A percentile compares a stretch with the other conserved stretches of the same genome.
phyloP scores from a whole-genome alignment of 2,113 vertebrate genomes.

The Poeciliopsis prolifica region DNA sequence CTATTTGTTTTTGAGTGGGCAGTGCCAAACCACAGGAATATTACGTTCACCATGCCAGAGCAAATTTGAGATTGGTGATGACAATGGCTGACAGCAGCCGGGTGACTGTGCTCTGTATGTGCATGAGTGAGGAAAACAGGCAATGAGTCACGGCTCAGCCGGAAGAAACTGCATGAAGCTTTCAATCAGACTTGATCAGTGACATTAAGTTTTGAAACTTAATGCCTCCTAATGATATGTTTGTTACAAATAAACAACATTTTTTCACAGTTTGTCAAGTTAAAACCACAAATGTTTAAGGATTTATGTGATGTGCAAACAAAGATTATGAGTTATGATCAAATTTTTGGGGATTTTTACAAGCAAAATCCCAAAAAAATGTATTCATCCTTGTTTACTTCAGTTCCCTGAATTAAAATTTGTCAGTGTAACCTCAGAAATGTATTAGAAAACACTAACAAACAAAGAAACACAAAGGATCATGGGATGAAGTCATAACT shows the following conservation, averaged over 20 bases:
- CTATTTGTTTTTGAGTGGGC: conserved; percentile 70
- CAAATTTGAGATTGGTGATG: conserved; percentile 64
- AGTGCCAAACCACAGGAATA: conserved; percentile 60
- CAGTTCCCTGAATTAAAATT: too few relatives aligned
- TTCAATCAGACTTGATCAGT: background rate
- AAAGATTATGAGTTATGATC: background rate
- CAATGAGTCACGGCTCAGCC: conserved; percentile 39
- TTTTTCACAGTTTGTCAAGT: background rate
- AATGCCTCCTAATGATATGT: background rate
- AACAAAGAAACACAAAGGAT: too few relatives aligned
- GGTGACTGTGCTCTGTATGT: conserved; percentile 2
- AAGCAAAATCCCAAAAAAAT: background rate
- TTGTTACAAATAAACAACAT: background rate
- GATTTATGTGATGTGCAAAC: background rate
- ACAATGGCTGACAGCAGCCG: conserved; percentile 52
- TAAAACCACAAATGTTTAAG: background rate
- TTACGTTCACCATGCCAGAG: conserved; percentile 58
- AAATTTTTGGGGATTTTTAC: background rate
- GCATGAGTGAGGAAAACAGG: conserved; percentile 35
- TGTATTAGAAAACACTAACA: too few relatives aligned
- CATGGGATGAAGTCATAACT: too few relatives aligned
- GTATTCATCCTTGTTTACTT: too few relatives aligned
- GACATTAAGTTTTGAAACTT: background rate
- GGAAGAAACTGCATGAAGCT: background rate
- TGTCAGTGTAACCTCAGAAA: too few relatives aligned